Percentiles rank a stretch among this genome's conserved stretches.
phyloP scores from a whole-genome alignment of 35 echinoderm and acorn worm species.

The Nesometra sesokonis region DNA sequence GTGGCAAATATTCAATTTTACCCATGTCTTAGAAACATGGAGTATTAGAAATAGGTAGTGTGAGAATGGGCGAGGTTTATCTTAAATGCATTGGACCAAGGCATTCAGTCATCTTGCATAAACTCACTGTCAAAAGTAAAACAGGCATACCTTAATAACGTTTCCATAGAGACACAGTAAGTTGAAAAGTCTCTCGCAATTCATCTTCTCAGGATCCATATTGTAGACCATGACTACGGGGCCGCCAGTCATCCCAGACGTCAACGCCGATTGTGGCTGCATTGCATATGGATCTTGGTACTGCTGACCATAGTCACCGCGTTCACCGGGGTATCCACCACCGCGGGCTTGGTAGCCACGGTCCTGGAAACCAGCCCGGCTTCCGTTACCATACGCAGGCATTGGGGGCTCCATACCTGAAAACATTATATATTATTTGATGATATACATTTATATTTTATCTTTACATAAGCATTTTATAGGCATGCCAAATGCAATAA shows the following conservation, averaged over 20 bases:
- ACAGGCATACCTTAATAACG: slow-evolving; percentile 58
- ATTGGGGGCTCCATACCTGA: neutral
- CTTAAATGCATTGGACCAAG: too few species aligned
- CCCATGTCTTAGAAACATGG: too few species aligned
- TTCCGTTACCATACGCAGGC: neutral
- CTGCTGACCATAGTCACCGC: slow-evolving; percentile 5
- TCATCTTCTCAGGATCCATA: slow-evolving; percentile 90
- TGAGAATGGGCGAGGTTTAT: too few species aligned
- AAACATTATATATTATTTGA: neutral
- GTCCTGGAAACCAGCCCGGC: neutral
- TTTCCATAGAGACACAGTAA: slow-evolving; percentile 94
- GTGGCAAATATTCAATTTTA: too few species aligned
- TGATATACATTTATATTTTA: too few species aligned
- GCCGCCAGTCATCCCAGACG: slow-evolving; percentile 44
- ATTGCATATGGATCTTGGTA: slow-evolving; percentile 61
- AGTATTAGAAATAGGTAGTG: neutral
- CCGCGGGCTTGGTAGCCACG: slow-evolving; percentile 2
- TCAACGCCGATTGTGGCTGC: slow-evolving; percentile 44
- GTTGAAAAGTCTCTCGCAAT: slow-evolving; percentile 95
- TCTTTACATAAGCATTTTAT: too few species aligned
- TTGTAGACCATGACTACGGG: slow-evolving; percentile 90
- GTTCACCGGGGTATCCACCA: slow-evolving; percentile 11
- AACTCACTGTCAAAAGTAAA: too few species aligned
- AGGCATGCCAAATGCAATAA: too few species aligned
- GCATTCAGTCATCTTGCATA: too few species aligned